Evolutionary conservation across 1,140 invertebrate genomes (phyloP).

Genomic region (Pseudomyrmex flavicornis): DNA sequence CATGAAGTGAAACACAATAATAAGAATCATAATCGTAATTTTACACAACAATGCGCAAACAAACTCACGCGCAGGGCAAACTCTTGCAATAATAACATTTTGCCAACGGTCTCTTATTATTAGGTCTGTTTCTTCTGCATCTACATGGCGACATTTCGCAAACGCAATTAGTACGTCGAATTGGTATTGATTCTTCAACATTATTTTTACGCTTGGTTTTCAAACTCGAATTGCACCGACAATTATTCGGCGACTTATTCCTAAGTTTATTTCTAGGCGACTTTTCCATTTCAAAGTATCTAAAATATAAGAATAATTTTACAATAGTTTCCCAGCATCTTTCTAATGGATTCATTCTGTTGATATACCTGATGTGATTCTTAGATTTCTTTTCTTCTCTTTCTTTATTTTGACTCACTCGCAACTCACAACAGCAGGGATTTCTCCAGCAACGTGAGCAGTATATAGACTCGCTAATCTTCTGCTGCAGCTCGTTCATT

Average conservation of each 20-base stretch:
- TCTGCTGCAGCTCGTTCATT: slow-evolving; percentile 77
- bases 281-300: slow-evolving; percentile 23
- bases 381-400: slow-evolving; percentile 50
- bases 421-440: slow-evolving; percentile 69
- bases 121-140: slow-evolving; percentile 59
- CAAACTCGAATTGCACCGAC: slow-evolving; percentile 22
- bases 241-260: slow-evolving; percentile 51
- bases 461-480: slow-evolving; percentile 68
- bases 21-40: background rate
- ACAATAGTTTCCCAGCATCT: too few relatives aligned
- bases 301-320: background rate
- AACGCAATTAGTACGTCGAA: slow-evolving; percentile 47
- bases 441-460: slow-evolving; percentile 68
- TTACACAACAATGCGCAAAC: background rate
- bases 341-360: background rate
- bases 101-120: slow-evolving; percentile 64
- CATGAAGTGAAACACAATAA: too few relatives aligned
- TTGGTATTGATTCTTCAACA: slow-evolving; percentile 15
- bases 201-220: slow-evolving; percentile 30
- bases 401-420: slow-evolving; percentile 11
- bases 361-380: slow-evolving; percentile 43
- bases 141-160: slow-evolving; percentile 69
- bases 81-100: slow-evolving; percentile 80
- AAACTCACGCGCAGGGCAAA: slow-evolving; percentile 76
- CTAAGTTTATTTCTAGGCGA: background rate